These are phyloP conservation scores for Poecilia velifera DNA, from an alignment of 2,797 vertebrate genomes.

Conservation along the genomic window DNA sequence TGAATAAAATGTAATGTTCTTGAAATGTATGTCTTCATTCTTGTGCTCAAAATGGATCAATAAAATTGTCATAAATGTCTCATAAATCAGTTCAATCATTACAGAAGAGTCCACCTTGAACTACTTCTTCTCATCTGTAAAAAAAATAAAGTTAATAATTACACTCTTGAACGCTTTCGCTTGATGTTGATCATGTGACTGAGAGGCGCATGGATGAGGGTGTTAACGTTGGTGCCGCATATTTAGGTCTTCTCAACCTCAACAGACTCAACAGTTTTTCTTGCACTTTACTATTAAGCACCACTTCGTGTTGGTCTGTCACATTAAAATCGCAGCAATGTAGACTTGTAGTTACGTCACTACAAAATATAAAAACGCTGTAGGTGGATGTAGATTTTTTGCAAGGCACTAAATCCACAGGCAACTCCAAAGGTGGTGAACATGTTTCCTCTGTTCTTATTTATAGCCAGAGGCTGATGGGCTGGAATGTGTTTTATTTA, in stretches of 20 bases:
- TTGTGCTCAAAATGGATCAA: constrained; percentile 1
- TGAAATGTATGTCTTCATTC: constrained; percentile 47
- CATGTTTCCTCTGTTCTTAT: neutral
- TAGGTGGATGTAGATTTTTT: neutral
- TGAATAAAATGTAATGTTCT: constrained; percentile 57
- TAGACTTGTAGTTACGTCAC: neutral
- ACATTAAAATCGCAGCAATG: neutral
- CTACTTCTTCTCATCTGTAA: neutral
- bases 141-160: neutral
- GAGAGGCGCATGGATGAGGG: neutral
- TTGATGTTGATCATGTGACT: neutral
- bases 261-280: neutral
- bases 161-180: neutral
- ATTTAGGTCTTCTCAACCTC: neutral
- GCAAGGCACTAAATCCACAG: neutral
- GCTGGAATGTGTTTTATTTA: neutral
- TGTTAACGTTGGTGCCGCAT: neutral
- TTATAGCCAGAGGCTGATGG: neutral
- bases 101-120: neutral
- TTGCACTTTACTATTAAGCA: neutral
- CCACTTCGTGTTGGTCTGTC: neutral
- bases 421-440: neutral
- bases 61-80: constrained; percentile 25
- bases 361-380: neutral
- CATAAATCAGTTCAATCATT: constrained; percentile 1